These are phyloP conservation scores for Clarias pachynema DNA, from an alignment of 2,797 vertebrate genomes.

Conservation along the genomic window DNA sequence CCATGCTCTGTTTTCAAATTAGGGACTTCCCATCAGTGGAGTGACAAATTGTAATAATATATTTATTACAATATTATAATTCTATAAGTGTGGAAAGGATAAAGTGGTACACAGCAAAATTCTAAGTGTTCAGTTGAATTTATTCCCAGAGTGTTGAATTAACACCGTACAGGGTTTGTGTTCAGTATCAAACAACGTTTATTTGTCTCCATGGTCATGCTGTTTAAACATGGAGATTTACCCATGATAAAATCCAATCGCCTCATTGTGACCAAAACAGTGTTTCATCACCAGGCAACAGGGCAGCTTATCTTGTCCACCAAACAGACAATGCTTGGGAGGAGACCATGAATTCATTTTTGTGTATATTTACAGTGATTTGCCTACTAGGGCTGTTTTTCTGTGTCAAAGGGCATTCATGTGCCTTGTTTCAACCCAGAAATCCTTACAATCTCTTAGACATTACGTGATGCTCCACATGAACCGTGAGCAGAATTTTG, in stretches of 20 bases:
- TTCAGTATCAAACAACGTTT: neutral
- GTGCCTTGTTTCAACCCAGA: neutral
- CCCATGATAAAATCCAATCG: neutral
- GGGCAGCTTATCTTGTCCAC: conserved; percentile 32
- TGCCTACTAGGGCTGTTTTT: conserved; percentile 42
- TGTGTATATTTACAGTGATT: conserved; percentile 18
- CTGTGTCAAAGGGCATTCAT: conserved; percentile 25
- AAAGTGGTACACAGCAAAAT: no score
- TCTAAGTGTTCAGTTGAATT: no score
- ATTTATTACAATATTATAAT: neutral
- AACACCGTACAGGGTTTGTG: no score
- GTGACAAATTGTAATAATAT: neutral
- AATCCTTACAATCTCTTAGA: conserved; percentile 4
- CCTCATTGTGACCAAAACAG: conserved; percentile 33
- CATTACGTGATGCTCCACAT: neutral
- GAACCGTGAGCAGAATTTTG: neutral
- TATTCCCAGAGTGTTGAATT: no score
- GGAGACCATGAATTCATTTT: conserved; percentile 30
- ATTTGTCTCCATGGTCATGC: neutral
- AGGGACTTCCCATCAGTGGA: neutral
- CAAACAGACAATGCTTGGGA: conserved; percentile 29
- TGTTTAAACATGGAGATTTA: neutral
- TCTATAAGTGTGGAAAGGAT: neutral
- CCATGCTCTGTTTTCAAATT: neutral
- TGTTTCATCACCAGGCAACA: conserved; percentile 46